These are phyloP conservation scores for Schizopygopsis pylzovi DNA, from an alignment of 2,797 vertebrate species.

Conservation along the genomic window DNA sequence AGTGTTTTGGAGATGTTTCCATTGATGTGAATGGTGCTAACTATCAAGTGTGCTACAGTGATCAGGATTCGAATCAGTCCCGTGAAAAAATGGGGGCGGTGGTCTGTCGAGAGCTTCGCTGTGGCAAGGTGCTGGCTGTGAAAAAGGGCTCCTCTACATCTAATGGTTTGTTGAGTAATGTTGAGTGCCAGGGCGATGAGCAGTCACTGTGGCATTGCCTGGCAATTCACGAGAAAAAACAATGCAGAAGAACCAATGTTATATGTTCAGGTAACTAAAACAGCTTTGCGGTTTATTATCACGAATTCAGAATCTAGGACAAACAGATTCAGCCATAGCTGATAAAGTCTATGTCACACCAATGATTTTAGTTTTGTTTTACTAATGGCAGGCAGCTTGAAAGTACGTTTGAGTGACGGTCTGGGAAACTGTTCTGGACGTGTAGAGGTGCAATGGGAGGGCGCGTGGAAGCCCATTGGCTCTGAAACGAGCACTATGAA, in stretches of 20 bases:
- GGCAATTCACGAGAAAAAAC: fast-evolving
- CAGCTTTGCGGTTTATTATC: neutral
- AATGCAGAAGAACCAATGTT: fast-evolving
- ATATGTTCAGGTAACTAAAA: constrained; percentile 68
- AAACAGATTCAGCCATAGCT: neutral
- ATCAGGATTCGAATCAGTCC: fast-evolving
- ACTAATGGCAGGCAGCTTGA: constrained; percentile 39
- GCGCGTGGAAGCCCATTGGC: neutral
- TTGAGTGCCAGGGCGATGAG: constrained; percentile 60
- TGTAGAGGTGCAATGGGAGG: constrained; percentile 45
- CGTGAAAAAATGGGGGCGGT: fast-evolving
- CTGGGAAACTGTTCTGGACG: constrained; percentile 52
- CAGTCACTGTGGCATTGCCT: constrained; percentile 72
- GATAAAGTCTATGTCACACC: neutral
- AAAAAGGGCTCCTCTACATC: fast-evolving
- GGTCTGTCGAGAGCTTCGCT: constrained; percentile 68
- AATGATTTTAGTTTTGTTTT: neutral
- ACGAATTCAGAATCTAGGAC: neutral
- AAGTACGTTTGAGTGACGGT: constrained; percentile 50
- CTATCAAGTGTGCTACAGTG: constrained; percentile 44
- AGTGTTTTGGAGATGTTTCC: constrained; percentile 62
- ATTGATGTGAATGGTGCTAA: fast-evolving
- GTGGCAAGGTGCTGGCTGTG: constrained; percentile 43
- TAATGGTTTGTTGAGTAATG: constrained; percentile 46
- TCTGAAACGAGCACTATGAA: fast-evolving